These are phyloP conservation scores for Himantopus leucocephalus DNA, from an alignment of 2,113 vertebrate species.

Conservation along the genomic window DNA sequence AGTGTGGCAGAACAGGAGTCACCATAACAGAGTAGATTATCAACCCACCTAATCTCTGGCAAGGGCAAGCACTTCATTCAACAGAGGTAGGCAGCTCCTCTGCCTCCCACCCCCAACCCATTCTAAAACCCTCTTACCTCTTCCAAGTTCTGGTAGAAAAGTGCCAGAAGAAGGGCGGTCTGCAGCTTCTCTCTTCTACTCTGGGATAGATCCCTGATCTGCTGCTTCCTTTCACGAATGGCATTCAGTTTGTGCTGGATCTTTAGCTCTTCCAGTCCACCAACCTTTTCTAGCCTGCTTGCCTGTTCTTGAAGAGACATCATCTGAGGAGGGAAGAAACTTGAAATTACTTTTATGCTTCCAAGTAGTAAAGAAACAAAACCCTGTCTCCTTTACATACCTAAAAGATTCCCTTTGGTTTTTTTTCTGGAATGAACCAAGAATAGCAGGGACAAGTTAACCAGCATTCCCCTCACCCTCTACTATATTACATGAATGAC, in stretches of 20 bases:
- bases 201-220: conserved; percentile 77
- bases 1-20: neutral
- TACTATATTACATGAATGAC: neutral
- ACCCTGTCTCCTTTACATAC: neutral
- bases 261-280: conserved; percentile 58
- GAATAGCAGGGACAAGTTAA: neutral
- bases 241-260: conserved; percentile 69
- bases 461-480: neutral
- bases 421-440: neutral
- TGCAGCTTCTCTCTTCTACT: conserved; percentile 76
- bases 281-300: conserved; percentile 49
- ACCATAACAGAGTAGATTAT: neutral
- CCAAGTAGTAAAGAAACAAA: neutral
- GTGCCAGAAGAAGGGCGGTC: conserved; percentile 70
- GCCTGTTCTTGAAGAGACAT: conserved; percentile 78
- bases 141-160: conserved; percentile 76
- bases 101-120: neutral
- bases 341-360: neutral
- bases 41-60: neutral
- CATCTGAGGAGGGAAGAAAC: conserved; percentile 70
- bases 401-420: neutral
- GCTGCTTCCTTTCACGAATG: conserved; percentile 62
- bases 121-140: conserved; percentile 74
- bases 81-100: neutral
- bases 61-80: neutral